These are phyloP conservation scores for Botrylloides violaceus DNA, from an alignment of 23 tunicate species.

Conservation along the genomic window DNA sequence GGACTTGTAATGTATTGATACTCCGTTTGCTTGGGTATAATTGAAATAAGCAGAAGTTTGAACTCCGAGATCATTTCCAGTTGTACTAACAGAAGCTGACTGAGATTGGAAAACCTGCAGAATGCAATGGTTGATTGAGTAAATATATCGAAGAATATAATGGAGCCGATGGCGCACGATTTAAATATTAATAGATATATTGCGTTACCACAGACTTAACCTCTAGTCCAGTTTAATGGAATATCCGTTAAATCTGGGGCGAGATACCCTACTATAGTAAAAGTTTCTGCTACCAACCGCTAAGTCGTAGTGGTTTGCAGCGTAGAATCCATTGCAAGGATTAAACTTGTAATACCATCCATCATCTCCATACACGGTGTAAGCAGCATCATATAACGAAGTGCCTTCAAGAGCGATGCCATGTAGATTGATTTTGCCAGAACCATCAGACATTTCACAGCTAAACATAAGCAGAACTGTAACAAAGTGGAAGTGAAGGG, in stretches of 20 bases:
- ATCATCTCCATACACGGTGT: not conserved
- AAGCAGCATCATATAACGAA: slow-evolving; percentile 5
- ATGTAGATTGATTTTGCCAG: slow-evolving; percentile 36
- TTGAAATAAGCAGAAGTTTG: slow-evolving; percentile 50
- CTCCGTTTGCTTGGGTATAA: slow-evolving; percentile 28
- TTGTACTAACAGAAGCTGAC: too few relatives aligned
- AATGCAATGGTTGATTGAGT: too few relatives aligned
- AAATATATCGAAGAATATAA: too few relatives aligned
- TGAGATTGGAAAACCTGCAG: too few relatives aligned
- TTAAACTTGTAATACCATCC: slow-evolving; percentile 49
- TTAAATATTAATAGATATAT: too few relatives aligned
- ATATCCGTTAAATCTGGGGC: too few relatives aligned
- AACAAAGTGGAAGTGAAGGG: too few relatives aligned
- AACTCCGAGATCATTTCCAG: slow-evolving; percentile 49
- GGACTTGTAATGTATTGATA: slow-evolving; percentile 36
- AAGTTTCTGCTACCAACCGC: slow-evolving; percentile 80
- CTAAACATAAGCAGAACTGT: too few relatives aligned
- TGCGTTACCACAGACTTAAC: too few relatives aligned
- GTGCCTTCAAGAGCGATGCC: slow-evolving; percentile 17
- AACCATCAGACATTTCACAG: slow-evolving; percentile 58
- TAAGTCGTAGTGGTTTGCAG: slow-evolving; percentile 23
- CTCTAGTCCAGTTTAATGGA: too few relatives aligned
- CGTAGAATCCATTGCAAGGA: slow-evolving; percentile 52
- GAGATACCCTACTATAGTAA: too few relatives aligned
- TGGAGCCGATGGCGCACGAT: too few relatives aligned